Base-by-base conservation (phyloP, 2,888 invertebrate species). In the Smittia aterrima region DNA sequence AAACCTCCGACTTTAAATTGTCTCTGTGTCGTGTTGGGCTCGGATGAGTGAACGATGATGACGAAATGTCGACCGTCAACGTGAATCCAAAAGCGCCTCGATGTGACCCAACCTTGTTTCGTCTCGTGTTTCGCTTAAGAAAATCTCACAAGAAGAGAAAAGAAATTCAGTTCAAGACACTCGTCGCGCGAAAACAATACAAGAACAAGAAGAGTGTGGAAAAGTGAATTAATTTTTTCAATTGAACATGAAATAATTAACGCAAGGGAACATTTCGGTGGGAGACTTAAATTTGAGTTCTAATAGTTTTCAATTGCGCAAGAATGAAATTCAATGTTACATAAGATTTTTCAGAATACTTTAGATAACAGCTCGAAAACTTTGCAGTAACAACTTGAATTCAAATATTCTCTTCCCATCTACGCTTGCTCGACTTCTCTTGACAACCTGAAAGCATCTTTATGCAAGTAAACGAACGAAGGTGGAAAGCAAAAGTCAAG, bases 201-300 rank as follows among this genome's bases (percentile, higher is more conserved):
- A 24, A 18, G 32, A 32, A 20, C 24, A 70, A 70, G 70, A 70
- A 70, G 70, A 70, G 70, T 70, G 70, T 70, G 70, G 70, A 22
- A 70, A 70, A 70, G 53, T 70, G 70, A 70, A 70, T 70, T 70
- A 70, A 70, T 70, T 70, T 70, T 70, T 70, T 70, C 70, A 70
- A 70, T 70, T 70, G 70, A 70, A 70, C 70, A 70, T 70, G 25
- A 70, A 70, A 70, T 53, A 70, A 70, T 70, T 70, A 70, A 70
- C 54, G 54, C 53, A 27, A 18, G 25, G 16, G 54, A 53, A 53
- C 13, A 54, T 16, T 47, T 32, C 11, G 20, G 20, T 20, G 40
- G 22, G 32, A 32, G 32, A 32, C 32, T 32, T 32, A 32, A 32
- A 32, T n/a, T n/a, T n/a, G n/a, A 32, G 32, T 9, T 32, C 32